Evolutionary conservation across 2,113 vertebrate species (phyloP), one percentile per base, ranked within the genome.

Genomic region (Alouatta palliata): DNA sequence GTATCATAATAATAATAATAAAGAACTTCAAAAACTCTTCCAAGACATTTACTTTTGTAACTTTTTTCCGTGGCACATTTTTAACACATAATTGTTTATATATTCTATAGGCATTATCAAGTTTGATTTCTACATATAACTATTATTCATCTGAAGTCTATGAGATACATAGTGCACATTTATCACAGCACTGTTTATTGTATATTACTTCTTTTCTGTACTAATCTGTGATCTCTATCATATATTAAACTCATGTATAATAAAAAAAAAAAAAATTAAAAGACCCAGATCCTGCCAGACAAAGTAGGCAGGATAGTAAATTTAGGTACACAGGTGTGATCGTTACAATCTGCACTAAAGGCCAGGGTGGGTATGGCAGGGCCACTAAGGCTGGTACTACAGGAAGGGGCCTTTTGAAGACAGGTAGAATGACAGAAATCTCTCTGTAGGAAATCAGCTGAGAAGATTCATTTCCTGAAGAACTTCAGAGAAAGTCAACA

Each of bases 391-490:
- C 23, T 43, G 45, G n/a, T 68, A 68, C 35, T 58, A 17, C 52
- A 95, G 70, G 23, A 96, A 95, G 30, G 16, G 45, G 21, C 43
- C 73, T 94, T 75, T 70, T 75, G 87, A 97, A 95, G 68, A 87
- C 30, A 80, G 58, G 68, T n/a, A 89, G 9, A 96, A 13, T 12
- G 61, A 79, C 2, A 87, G 47, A 89, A 96, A 66, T 40, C 23
- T 79, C 70, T 97, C 64, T 73, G 23, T 25, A 95, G 45, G 52
- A 97, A 94, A 95, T 75, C 12, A 92, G 43, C 71, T 87, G 68
- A 94, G 79, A 85, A 61, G 17, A 96, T 87, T 27, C 19, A 90
- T 76, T 95, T 96, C 94, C 90, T 96, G 27, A 94, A 97, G 64
- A 94, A 71, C 35, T 71, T 66, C 35, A 58, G 77, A 89, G 43